Evolutionary conservation across 2,797 vertebrate genomes (phyloP).

Genomic region (Crax fasciolata): DNA sequence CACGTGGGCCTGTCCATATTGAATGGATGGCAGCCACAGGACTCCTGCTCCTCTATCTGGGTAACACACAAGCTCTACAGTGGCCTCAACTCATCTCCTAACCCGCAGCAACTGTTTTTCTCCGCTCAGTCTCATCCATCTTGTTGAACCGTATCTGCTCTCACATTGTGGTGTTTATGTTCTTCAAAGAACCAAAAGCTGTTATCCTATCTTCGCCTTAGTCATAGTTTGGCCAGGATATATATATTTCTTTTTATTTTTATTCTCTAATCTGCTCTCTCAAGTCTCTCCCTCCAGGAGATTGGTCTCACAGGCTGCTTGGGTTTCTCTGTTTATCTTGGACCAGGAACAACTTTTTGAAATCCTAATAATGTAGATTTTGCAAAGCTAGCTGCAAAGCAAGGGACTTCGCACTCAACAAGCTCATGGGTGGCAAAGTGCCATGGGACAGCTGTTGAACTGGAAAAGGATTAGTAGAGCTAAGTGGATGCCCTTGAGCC

Average conservation of each 20-base stretch:
- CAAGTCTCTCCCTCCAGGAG: slow-evolving; percentile 52
- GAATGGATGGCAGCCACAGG: not conserved
- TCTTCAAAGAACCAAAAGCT: slow-evolving; percentile 35
- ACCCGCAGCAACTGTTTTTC: not conserved
- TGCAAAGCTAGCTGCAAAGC: slow-evolving; percentile 68
- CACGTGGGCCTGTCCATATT: rapidly evolving
- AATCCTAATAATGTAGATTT: not conserved
- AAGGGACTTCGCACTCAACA: slow-evolving; percentile 30
- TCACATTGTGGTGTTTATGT: slow-evolving; percentile 1
- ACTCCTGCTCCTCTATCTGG: not conserved
- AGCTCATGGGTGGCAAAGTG: slow-evolving; percentile 4
- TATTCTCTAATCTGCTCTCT: slow-evolving; percentile 53
- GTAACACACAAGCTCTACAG: not conserved
- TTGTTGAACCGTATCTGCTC: not conserved
- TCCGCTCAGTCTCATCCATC: not conserved
- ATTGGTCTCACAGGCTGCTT: slow-evolving; percentile 1
- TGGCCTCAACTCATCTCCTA: not conserved
- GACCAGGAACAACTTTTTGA: not conserved
- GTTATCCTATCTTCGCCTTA: slow-evolving; percentile 51
- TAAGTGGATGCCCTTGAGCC: slow-evolving; percentile 4
- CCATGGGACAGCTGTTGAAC: slow-evolving; percentile 46
- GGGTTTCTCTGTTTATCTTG: slow-evolving; percentile 69
- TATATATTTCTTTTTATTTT: slow-evolving; percentile 30
- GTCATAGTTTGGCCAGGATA: slow-evolving; percentile 61
- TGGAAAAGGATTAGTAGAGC: not conserved